Evolutionary conservation across 2,797 vertebrate species (phyloP), one percentile per base, ranked within the genome.

Genomic region (Diplodus puntazzo): DNA sequence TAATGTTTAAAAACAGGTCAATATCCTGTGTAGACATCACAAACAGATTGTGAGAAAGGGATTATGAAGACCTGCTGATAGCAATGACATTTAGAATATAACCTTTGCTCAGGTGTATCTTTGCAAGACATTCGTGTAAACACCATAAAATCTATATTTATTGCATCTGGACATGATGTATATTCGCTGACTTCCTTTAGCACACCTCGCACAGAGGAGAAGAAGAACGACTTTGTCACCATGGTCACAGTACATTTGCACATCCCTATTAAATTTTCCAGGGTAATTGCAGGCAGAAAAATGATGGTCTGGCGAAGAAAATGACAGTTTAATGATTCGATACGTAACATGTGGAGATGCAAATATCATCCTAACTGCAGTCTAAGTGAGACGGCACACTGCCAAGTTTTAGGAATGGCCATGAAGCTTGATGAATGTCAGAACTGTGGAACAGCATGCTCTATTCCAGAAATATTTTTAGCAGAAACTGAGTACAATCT

Each of bases 281-380:
- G 60, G 57, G 55, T 83, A 82, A 85, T 80, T 81, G 67, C 59
- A 34, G 23, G 43, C 46, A 61, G 60, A 79, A 65, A 73, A 87
- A 67, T 45, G 4, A 73, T 30, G 45, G 46, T 23, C 59, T 67
- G 52, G 76, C 66, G 61, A 75, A 30, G 62, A 65, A 69, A 43
- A 77, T 82, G 79, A 86, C 80, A 83, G 83, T 57, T 88, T 83
- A 82, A 88, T 83, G 72, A 82, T 48, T 34, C 59, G 75, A 53
- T 45, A 17, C 2, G 3, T 60, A 25, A 72, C 34, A 71, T 1
- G 7, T 45, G 20, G 43, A 49, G 60, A 80, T 58, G 43, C 43
- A 77, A 83, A 83, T 81, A 49, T 65, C 73, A 87, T 61, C 20
- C 18, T 71, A 18, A 77, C 64, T 70, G 48, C 11, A 61, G 27